These are phyloP conservation scores for Polyommatus icarus DNA, from an alignment of 2,888 invertebrate genomes.

Conservation along the genomic window DNA sequence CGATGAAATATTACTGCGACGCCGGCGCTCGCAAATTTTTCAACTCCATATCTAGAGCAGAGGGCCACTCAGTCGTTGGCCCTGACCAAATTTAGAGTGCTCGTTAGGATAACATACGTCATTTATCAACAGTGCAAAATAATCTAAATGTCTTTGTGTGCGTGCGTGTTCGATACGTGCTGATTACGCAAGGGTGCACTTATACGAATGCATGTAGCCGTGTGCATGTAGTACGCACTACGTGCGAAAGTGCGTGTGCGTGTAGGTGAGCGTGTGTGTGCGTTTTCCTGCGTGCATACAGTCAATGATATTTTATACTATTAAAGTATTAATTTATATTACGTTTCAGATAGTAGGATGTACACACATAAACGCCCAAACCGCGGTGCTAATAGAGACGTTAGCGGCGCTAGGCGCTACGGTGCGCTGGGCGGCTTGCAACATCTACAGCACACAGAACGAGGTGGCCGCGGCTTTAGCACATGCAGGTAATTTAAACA, in stretches of 20 bases:
- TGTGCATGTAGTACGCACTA: too few species aligned
- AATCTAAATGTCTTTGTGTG: neutral
- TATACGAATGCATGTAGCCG: neutral
- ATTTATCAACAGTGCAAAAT: constrained; percentile 10
- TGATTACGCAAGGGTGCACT: neutral
- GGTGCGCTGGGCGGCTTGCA: constrained; percentile 98
- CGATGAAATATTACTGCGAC: neutral
- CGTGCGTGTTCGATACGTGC: neutral
- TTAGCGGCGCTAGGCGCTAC: constrained; percentile 93
- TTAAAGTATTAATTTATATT: neutral
- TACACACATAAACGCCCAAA: constrained; percentile 99
- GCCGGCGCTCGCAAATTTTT: neutral
- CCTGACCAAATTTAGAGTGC: constrained; percentile 16
- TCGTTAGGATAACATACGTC: constrained; percentile 7
- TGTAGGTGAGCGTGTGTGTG: neutral
- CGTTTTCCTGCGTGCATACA: neutral
- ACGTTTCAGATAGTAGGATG: constrained; percentile 91
- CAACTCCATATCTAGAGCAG: constrained; percentile 6
- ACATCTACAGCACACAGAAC: constrained; percentile 99
- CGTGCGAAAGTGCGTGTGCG: neutral
- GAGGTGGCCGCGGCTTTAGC: constrained; percentile 98
- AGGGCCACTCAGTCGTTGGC: neutral
- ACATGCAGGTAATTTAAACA: constrained; percentile 81
- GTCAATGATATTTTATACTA: neutral
- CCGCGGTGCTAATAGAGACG: constrained; percentile 96